Conservation (phyloP, 2,797 vertebrate species). For the Denticeps clupeoides region DNA sequence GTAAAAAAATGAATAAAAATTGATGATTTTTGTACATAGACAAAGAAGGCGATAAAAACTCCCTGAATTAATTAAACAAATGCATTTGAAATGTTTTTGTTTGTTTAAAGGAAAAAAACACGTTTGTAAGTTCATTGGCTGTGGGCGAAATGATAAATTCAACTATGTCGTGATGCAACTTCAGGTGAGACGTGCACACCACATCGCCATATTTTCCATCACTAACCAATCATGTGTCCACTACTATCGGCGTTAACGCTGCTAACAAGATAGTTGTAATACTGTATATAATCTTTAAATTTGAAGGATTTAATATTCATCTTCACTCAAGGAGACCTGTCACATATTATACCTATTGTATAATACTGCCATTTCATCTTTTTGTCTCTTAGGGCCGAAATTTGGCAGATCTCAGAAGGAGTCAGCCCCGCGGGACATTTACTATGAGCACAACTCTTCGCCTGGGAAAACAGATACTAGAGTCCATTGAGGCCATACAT, state of each 20-base stretch:
- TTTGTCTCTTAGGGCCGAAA: conserved; percentile 72
- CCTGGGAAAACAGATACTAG: conserved; percentile 92
- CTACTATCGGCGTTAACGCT: background rate
- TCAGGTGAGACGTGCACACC: conserved; percentile 61
- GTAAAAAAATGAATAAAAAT: too few species aligned
- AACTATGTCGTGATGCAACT: conserved; percentile 98
- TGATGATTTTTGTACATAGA: too few species aligned
- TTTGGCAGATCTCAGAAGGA: conserved; percentile 85
- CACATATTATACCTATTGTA: background rate
- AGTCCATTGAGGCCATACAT: conserved; percentile 95
- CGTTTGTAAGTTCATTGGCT: conserved; percentile 93
- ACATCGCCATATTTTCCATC: too few species aligned
- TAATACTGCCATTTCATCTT: background rate
- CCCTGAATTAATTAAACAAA: too few species aligned
- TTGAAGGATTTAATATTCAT: too few species aligned
- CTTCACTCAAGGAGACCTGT: too few species aligned
- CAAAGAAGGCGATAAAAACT: too few species aligned
- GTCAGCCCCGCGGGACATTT: conserved; percentile 89
- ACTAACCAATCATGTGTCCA: background rate
- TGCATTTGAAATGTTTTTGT: too few species aligned
- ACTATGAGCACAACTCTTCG: conserved; percentile 90
- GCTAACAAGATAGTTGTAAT: too few species aligned
- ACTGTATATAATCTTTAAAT: too few species aligned
- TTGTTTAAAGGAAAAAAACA: conserved; percentile 71
- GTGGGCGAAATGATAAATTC: conserved; percentile 94